These are phyloP conservation scores for Platyrinchus mystaceus DNA, from an alignment of 2,797 vertebrate genomes.

Conservation along the genomic window DNA sequence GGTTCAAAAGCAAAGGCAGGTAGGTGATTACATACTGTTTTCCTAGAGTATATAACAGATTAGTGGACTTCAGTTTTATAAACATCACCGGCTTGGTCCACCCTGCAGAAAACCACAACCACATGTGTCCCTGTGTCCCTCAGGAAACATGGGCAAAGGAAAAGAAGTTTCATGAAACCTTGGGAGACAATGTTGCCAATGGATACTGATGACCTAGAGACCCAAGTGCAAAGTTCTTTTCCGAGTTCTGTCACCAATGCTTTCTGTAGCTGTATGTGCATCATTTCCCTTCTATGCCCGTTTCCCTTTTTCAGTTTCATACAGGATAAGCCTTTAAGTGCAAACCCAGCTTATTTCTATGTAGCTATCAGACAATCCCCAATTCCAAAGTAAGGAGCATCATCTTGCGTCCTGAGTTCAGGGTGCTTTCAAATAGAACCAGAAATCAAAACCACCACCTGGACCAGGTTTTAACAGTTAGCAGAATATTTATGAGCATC, in stretches of 20 bases:
- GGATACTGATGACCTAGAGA: background rate
- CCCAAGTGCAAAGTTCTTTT: background rate
- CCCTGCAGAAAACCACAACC: background rate
- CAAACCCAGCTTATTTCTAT: background rate
- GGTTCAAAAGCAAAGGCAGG: background rate
- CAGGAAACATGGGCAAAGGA: background rate
- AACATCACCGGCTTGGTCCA: background rate
- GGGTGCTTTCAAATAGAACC: background rate
- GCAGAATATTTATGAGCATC: background rate
- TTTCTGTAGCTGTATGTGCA: background rate
- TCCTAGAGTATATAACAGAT: background rate
- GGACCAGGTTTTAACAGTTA: background rate
- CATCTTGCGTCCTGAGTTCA: rapidly evolving
- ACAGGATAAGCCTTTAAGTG: background rate
- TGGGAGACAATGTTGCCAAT: background rate
- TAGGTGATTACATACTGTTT: background rate
- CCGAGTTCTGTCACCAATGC: background rate
- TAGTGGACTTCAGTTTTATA: background rate
- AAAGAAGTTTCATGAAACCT: background rate
- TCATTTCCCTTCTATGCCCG: background rate
- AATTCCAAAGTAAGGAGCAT: background rate
- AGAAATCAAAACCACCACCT: background rate
- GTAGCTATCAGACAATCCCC: background rate
- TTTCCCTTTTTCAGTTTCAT: background rate
- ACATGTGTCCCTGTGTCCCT: background rate